Evolutionary conservation across 2,113 vertebrate genomes (phyloP), one percentile per base, ranked within the genome.

Genomic region (Melanotaenia duboulayi): DNA sequence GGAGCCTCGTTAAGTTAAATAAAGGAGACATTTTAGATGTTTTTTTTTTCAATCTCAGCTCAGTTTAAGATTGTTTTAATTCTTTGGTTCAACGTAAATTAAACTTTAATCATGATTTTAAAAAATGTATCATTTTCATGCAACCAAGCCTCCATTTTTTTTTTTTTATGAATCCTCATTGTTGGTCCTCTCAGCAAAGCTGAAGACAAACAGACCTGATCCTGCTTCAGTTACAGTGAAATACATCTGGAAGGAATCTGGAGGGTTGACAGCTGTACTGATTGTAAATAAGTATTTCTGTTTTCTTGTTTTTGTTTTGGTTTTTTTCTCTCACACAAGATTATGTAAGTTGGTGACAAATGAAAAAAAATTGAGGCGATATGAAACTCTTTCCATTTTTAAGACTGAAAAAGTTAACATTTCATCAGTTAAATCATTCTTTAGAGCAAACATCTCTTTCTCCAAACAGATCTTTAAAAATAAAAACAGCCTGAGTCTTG

Each of bases 301-400:
- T 20, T 76, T 48, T 74, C 67, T 68, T 75, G 69, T 19, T 74
- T 13, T 54, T 66, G 71, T 74, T n/a, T 78, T 3, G 32, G 32
- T 20, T 32, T 51, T 60, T 50, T 11, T 28, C 46, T 74, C 20
- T 85, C 60, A 83, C 19, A 17, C 39, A 79, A 74, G 51, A 83
- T 77, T 66, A 84, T 86, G 83, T 85, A 44, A 76, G 84, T 35
- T 35, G 32, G 73, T 80, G 76, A 80, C 65, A 76, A 58, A 81
- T 76, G 65, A 71, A 67, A 62, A 50, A 13, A 37, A 65, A 11
- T 75, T 76, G 70, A 85, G 92, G 90, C 88, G 37, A 90, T 72
- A 93, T 93, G 92, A 94, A 80, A 84, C 91, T 92, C 92, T 93
- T 92, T 91, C 87, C 91, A 87, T 90, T 66, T 81, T 72, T 74